Conservation (phyloP, 2,888 invertebrate species). For the Teleiodes luculella region DNA sequence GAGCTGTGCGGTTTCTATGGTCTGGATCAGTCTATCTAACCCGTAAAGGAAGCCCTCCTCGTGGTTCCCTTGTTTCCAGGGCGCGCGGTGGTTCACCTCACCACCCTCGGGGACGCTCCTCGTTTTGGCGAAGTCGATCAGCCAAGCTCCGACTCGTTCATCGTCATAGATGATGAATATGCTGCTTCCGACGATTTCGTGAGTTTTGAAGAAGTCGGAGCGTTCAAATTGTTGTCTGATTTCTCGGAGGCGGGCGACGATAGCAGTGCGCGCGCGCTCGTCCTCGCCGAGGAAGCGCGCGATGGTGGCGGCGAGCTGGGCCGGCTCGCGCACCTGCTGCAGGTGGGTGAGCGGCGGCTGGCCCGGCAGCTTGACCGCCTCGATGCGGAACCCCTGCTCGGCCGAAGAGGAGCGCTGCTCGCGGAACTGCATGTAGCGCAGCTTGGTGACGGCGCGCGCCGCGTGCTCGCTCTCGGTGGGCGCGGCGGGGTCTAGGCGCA, state of each 20-base stretch:
- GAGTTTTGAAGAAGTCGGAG: constrained; percentile 89
- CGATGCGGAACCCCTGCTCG: constrained; percentile 95
- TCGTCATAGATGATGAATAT: constrained; percentile 96
- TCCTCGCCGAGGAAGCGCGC: constrained; percentile 84
- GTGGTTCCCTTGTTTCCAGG: constrained; percentile 96
- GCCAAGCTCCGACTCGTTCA: constrained; percentile 93
- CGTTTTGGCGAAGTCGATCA: constrained; percentile 98
- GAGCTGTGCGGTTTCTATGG: constrained; percentile 61
- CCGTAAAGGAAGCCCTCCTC: constrained; percentile 97
- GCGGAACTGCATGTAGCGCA: constrained; percentile 97
- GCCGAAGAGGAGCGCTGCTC: constrained; percentile 96
- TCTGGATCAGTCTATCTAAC: constrained; percentile 92
- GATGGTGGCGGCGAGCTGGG: constrained; percentile 86
- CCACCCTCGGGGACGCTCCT: constrained; percentile 83
- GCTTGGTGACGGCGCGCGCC: constrained; percentile 92
- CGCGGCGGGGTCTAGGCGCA: constrained; percentile 91
- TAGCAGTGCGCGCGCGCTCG: constrained; percentile 81
- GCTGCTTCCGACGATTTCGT: constrained; percentile 96
- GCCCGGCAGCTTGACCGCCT: constrained; percentile 93
- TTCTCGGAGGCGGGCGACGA: constrained; percentile 85
- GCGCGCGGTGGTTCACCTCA: constrained; percentile 85
- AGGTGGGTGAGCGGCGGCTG: constrained; percentile 91
- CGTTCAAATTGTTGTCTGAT: constrained; percentile 89
- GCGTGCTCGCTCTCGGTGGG: constrained; percentile 91
- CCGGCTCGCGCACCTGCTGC: constrained; percentile 89